These are phyloP conservation scores for Apocrypta bakeri DNA, from an alignment of 1,140 invertebrate species.

Conservation along the genomic window DNA sequence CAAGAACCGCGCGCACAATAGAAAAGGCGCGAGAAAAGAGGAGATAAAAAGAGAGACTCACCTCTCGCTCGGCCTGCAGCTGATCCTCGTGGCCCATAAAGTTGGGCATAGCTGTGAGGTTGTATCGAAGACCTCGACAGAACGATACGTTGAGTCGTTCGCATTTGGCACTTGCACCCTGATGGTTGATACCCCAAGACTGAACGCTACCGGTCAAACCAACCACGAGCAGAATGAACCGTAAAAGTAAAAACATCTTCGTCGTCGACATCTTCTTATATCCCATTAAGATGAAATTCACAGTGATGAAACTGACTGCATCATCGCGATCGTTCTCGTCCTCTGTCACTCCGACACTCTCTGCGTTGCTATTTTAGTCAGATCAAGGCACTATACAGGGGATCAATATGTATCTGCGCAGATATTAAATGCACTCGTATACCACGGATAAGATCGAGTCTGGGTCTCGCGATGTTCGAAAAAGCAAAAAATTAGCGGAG, in stretches of 20 bases:
- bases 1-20: not conserved
- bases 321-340: not conserved
- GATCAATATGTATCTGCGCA: no score
- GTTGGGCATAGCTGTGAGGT: constrained; percentile 92
- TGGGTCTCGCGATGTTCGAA: not conserved
- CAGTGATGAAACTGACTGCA: not conserved
- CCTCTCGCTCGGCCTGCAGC: constrained; percentile 82
- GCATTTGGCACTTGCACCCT: constrained; percentile 75
- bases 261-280: not conserved
- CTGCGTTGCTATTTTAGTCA: not conserved
- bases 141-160: constrained; percentile 86
- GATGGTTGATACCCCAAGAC: constrained; percentile 34
- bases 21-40: not conserved
- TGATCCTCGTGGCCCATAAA: constrained; percentile 86
- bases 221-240: not conserved
- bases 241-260: not conserved
- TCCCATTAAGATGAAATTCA: no score
- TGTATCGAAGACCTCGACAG: constrained; percentile 89
- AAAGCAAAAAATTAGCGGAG: no score
- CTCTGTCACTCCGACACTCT: not conserved
- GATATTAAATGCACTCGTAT: no score
- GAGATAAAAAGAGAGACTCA: constrained; percentile 66
- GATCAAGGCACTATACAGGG: no score
- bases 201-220: not conserved
- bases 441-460: no score